Evolutionary conservation across 2,113 vertebrate genomes (phyloP), one percentile per base, ranked within the genome.

Genomic region (Dipodomys merriami): DNA sequence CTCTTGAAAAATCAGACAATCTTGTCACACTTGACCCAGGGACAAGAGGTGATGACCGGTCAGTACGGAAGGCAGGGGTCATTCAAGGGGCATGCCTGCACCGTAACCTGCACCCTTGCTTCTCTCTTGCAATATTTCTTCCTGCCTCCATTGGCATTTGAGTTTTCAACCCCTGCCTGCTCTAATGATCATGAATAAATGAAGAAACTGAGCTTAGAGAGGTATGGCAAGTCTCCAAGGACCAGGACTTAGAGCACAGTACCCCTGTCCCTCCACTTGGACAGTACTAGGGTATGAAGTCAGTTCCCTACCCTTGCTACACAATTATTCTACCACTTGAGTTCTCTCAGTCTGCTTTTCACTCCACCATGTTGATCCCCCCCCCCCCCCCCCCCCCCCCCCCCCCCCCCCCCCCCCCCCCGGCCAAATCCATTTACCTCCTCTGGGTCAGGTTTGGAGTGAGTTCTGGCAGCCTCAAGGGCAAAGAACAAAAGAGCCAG

Each of bases 1-100:
- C 81, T 87, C 44, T 83, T 82, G 20, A 93, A 93, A 89, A 83
- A 74, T 83, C 53, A 86, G 83, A 74, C 73, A 73, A 29, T 67
- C 71, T 90, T 39, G 78, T 29, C 85, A 69, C 62, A 30, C 30
- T 83, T 79, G 64, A 82, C 77, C 30, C 77, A 4, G 8, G 29
- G 68, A 86, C 88, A 77, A 3, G 11, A 62, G 88, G 65, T 5
- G 7, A 33, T 39, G 91, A 69, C 62, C 23, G 22, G 22, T 29
- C 2, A 72, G 3, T 39, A 8, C 22, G 1, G 88, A 71, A 67
- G 57, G 76, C 80, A 33, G 49, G 12, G 53, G 71, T 44, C 0
- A 0, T 46, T 83, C 6, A 20, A 83, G 53, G 81, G 20, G 5
- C 4, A 5, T 0, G 23, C 30, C 29, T 1, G 27, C 29, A 80